Percentiles rank a stretch among this genome's conserved stretches.
Evolutionary conservation across 2,113 vertebrate genomes (phyloP).

Genomic region (Lophochroa leadbeateri): DNA sequence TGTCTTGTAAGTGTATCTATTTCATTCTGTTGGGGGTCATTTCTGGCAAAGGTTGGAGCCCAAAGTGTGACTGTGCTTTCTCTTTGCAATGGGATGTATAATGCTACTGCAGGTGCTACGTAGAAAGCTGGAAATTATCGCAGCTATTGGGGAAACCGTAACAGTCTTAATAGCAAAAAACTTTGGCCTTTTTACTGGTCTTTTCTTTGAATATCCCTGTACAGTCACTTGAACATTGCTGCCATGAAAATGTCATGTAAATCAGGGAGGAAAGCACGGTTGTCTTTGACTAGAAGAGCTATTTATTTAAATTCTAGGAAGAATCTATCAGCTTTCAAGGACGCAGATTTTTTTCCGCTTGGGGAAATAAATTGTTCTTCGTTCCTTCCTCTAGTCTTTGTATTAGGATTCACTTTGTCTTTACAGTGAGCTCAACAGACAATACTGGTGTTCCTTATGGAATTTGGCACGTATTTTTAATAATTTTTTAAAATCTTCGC

Average conservation of each 20-base stretch:
- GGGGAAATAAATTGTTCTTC: background rate
- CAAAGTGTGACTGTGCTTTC: background rate
- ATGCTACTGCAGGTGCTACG: background rate
- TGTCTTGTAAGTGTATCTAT: background rate
- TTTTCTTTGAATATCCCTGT: constrained; percentile 42
- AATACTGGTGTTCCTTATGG: background rate
- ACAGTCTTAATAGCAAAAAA: background rate
- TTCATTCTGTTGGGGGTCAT: background rate
- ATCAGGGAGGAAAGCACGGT: background rate
- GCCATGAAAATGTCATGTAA: constrained; percentile 38
- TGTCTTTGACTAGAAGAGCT: constrained; percentile 11
- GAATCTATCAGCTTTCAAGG: constrained; percentile 1
- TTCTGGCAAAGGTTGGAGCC: constrained; percentile 41
- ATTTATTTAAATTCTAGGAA: constrained; percentile 41
- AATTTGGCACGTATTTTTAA: background rate
- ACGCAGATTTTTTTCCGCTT: background rate
- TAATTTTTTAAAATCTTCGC: background rate
- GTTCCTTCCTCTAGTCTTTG: background rate
- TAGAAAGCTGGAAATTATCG: background rate
- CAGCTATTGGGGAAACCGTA: background rate
- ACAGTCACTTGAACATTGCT: background rate
- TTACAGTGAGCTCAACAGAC: background rate
- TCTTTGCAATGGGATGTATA: background rate
- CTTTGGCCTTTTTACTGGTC: constrained; percentile 32
- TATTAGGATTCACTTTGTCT: constrained; percentile 17